Base-by-base conservation (phyloP, 1,140 invertebrate genomes). In the Amphibalanus amphitrite region DNA sequence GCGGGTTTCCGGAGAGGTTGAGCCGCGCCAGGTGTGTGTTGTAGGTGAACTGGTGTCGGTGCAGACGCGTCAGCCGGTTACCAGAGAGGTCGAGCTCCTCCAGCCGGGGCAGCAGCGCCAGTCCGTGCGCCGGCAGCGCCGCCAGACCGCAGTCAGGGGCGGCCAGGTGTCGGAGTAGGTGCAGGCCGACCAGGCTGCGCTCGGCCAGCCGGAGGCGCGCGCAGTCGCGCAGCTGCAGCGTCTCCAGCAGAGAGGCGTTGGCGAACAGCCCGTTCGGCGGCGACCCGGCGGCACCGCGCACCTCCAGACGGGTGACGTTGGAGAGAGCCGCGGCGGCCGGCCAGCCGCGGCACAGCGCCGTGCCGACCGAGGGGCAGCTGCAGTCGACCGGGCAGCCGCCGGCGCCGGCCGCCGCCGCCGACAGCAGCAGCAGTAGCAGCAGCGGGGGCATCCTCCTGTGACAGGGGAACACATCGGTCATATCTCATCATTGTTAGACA, bases 1-100 rank as follows among this genome's bases (percentile, higher is more conserved):
- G 79, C 38, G 79, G 78, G 82, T 92, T 92, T 72, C 86, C 76
- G 70, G 87, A 87, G 64, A 93, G 78, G 79, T 92, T 86, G 70
- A 94, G 81, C 70, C 82, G 79, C 29, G 69, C 72, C 71, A 92
- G 79, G 71, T 79, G 79, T 25, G 83, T 76, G 72, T 86, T 81
- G 74, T 84, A 80, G 65, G 80, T 80, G 76, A 91, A 89, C 3
- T 85, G 81, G 70, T 83, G 80, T n/a, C 84, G 80, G 28, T 69
- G 77, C 74, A 79, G 80, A 74, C 75, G 77, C 75, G 30, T 76
- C 68, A 77, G 38, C 20, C 77, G 73, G 78, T 86, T 86, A 74
- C 78, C 74, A 59, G 82, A 86, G 70, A 91, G 77, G 80, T 89
- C 85, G 70, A 90, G 80, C 29, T 78, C 79, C 72, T 83, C 80